Conservation (phyloP, 2,888 invertebrate genomes). For the Callyntrura guangdongensis region DNA sequence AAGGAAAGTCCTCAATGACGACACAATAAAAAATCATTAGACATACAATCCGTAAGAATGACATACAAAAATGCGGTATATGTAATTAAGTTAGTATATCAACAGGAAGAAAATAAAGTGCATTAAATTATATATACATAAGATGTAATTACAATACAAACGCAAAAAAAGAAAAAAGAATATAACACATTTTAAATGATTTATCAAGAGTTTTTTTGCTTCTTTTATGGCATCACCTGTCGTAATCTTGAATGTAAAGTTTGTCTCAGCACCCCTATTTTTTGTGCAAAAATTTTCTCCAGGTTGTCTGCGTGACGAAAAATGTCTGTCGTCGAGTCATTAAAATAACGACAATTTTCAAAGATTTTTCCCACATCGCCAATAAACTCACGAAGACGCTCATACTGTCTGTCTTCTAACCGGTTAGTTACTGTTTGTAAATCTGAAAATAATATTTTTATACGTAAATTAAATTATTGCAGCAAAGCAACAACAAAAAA, state of each 20-base stretch:
- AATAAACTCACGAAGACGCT: slow-evolving; percentile 96
- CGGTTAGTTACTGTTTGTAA: slow-evolving; percentile 96
- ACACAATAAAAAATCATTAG: not conserved
- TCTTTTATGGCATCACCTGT: slow-evolving; percentile 32
- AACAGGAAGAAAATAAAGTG: too few relatives aligned
- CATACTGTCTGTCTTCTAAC: slow-evolving; percentile 93
- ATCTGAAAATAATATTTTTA: slow-evolving; percentile 89
- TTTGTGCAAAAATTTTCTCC: slow-evolving; percentile 98
- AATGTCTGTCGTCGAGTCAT: slow-evolving; percentile 97
- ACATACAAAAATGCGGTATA: not conserved
- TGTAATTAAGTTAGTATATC: not conserved
- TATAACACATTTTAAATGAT: slow-evolving; percentile 2
- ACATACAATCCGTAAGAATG: not conserved
- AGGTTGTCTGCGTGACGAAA: slow-evolving; percentile 98
- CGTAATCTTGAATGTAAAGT: slow-evolving; percentile 87
- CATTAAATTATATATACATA: not conserved
- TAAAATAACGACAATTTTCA: slow-evolving; percentile 99
- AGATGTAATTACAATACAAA: not conserved
- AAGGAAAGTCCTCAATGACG: not conserved
- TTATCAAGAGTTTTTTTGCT: not conserved
- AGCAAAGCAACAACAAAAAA: too few relatives aligned
- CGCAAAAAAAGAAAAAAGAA: not conserved
- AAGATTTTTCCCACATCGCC: slow-evolving; percentile 99
- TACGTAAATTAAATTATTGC: too few relatives aligned
- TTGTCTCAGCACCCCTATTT: slow-evolving; percentile 95